Evolutionary conservation across 2,888 invertebrate species (phyloP).

Genomic region (Gryllus longicercus): DNA sequence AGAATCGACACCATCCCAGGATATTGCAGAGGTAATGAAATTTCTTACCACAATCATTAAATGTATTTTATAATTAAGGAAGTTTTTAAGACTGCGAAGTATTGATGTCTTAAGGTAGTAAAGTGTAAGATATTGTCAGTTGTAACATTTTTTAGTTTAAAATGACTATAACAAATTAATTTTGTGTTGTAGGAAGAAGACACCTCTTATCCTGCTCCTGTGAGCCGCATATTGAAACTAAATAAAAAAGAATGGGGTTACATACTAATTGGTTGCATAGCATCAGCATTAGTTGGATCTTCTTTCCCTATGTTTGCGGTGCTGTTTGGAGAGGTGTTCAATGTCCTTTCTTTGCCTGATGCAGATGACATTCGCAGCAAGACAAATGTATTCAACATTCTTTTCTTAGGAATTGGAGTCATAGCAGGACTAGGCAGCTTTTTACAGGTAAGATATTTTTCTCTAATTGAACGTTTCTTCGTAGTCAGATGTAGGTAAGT

Average conservation of each 20-base stretch:
- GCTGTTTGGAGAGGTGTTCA: conserved; percentile 66
- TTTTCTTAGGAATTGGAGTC: conserved; percentile 43
- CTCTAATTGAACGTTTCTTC: background rate
- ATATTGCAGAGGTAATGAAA: too few species aligned
- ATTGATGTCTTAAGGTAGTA: too few species aligned
- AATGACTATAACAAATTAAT: too few species aligned
- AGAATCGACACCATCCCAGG: background rate
- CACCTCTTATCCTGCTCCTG: conserved; percentile 43
- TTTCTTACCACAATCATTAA: too few species aligned
- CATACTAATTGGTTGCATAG: conserved; percentile 59
- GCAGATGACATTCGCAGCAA: conserved; percentile 39
- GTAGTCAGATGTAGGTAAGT: too few species aligned
- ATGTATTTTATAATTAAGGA: too few species aligned
- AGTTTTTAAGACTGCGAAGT: too few species aligned
- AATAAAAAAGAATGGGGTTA: conserved; percentile 68
- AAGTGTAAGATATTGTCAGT: too few species aligned
- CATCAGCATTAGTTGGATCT: conserved; percentile 65
- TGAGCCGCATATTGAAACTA: conserved; percentile 59
- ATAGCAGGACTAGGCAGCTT: conserved; percentile 42
- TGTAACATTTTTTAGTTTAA: too few species aligned
- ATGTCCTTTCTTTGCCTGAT: conserved; percentile 40
- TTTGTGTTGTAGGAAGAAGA: background rate
- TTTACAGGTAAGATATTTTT: conserved; percentile 39
- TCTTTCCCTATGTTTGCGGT: conserved; percentile 72
- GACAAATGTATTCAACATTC: conserved; percentile 40